These are phyloP conservation scores for Drosophila sp. DNA, from an alignment of 1,140 invertebrate species.

Conservation along the genomic window DNA sequence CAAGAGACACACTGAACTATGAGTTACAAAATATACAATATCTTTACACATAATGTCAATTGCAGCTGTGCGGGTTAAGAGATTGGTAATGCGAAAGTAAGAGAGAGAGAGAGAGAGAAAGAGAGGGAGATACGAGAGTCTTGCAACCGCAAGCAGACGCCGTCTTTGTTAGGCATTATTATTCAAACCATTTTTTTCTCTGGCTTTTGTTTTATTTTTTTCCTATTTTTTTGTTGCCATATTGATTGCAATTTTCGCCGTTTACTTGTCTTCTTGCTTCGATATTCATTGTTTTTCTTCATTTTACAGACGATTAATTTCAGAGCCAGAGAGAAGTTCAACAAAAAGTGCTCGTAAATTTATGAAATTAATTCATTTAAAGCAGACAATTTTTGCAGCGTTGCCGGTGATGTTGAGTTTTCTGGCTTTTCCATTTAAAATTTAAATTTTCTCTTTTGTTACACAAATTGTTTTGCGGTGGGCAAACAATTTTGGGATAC, in stretches of 20 bases:
- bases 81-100: too few relatives aligned
- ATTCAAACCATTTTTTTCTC: slow-evolving; percentile 42
- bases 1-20: slow-evolving; percentile 15
- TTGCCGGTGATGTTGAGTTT: slow-evolving; percentile 41
- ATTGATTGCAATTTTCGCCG: slow-evolving; percentile 51
- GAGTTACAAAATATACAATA: slow-evolving; percentile 48
- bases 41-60: slow-evolving; percentile 44
- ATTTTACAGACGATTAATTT: slow-evolving; percentile 62
- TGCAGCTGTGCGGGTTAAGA: slow-evolving; percentile 12
- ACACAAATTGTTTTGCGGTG: slow-evolving; percentile 75
- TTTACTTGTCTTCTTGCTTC: slow-evolving; percentile 39
- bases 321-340: slow-evolving; percentile 23
- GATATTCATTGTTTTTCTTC: slow-evolving; percentile 20
- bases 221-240: slow-evolving; percentile 12
- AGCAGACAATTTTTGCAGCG: slow-evolving; percentile 37
- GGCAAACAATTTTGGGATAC: slow-evolving; percentile 46
- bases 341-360: slow-evolving; percentile 47
- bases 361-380: slow-evolving; percentile 56
- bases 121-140: background rate
- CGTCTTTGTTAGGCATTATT: slow-evolving; percentile 41
- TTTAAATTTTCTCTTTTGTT: slow-evolving; percentile 40
- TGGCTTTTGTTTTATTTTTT: background rate
- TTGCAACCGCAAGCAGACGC: slow-evolving; percentile 42
- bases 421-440: slow-evolving; percentile 43
- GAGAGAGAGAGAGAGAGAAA: background rate